These are phyloP conservation scores for Drosophila kepulauana DNA, from an alignment of 1,140 invertebrate genomes.

Conservation along the genomic window DNA sequence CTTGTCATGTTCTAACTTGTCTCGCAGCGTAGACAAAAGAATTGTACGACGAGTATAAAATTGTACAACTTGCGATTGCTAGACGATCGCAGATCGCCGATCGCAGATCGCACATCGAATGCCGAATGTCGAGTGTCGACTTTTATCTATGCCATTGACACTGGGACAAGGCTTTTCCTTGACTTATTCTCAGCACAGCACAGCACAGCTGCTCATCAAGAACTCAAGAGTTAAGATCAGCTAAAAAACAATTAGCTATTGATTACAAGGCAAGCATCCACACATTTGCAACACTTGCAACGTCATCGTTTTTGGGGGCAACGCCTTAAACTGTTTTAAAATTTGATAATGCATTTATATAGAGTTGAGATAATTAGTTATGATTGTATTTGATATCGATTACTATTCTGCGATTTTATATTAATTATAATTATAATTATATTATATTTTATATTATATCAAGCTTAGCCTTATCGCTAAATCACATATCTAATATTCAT, in stretches of 20 bases:
- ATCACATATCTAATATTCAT: too few species aligned
- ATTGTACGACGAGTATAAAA: neutral
- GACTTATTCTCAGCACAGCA: constrained; percentile 7
- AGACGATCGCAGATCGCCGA: too few species aligned
- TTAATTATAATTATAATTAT: too few species aligned
- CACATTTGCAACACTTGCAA: neutral
- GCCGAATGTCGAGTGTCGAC: neutral
- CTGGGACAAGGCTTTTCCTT: constrained; percentile 15
- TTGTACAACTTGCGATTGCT: too few species aligned
- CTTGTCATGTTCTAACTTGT: constrained; percentile 11
- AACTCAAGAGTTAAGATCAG: constrained; percentile 14
- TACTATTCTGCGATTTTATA: too few species aligned
- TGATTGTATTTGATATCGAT: too few species aligned
- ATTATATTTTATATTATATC: too few species aligned
- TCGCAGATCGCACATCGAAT: neutral
- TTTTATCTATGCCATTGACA: constrained; percentile 22
- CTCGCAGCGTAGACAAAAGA: constrained; percentile 4
- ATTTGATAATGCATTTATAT: too few species aligned
- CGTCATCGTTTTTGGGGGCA: too few species aligned
- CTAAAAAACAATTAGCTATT: constrained; percentile 9
- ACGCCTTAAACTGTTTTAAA: too few species aligned
- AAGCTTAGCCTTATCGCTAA: too few species aligned
- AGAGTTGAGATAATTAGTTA: too few species aligned
- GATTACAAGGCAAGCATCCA: constrained; percentile 14
- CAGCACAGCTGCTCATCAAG: constrained; percentile 3